phyloP scores from a whole-genome alignment of 2,113 vertebrate genomes.

The Plecturocebus donacophilus region DNA sequence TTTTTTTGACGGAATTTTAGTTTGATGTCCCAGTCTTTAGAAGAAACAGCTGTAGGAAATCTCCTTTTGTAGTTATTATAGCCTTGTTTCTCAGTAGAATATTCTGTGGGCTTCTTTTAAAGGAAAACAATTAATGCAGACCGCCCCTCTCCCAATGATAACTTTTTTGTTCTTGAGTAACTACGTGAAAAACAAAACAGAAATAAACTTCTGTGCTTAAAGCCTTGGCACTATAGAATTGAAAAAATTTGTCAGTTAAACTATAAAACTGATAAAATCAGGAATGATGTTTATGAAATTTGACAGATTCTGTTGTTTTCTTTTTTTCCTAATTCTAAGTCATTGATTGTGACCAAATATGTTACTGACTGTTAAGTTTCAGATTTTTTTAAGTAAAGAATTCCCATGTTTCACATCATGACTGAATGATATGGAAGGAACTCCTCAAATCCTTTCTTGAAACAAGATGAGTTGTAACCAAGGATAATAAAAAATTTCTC shows the following conservation, averaged over 20 bases:
- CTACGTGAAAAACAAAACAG: neutral
- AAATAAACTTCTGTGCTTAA: neutral
- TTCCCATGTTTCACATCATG: neutral
- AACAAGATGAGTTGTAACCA: neutral
- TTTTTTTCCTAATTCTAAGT: neutral
- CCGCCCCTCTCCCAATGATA: neutral
- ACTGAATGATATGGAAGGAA: neutral
- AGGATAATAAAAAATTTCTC: neutral
- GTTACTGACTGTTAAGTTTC: neutral
- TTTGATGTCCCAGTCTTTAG: neutral
- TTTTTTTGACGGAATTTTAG: conserved; percentile 19
- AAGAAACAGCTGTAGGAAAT: neutral
- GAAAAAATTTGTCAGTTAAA: neutral
- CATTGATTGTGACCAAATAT: neutral
- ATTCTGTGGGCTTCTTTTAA: neutral
- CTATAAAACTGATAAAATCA: neutral
- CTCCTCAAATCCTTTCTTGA: neutral
- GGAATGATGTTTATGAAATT: neutral
- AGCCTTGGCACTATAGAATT: neutral
- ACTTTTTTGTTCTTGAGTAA: neutral
- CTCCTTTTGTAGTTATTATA: neutral
- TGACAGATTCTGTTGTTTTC: neutral
- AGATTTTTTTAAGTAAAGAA: neutral
- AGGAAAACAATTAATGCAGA: neutral
- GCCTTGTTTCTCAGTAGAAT: neutral